phyloP scores from a whole-genome alignment of 1,140 invertebrate genomes.

The Drosophila simulans region DNA sequence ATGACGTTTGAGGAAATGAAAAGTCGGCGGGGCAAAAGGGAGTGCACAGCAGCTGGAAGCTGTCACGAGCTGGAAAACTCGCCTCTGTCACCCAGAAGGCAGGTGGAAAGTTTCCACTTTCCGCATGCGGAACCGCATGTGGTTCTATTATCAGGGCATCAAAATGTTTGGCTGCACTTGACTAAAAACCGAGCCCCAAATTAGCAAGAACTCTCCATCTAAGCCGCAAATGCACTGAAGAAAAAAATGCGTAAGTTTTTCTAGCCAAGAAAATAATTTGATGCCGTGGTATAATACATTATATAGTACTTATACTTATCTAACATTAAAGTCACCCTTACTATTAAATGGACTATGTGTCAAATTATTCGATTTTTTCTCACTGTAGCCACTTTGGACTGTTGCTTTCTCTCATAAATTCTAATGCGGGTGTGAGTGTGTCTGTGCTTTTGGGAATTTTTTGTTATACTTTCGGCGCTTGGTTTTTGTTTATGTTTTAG shows the following conservation, averaged over 20 bases:
- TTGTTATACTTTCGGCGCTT: slow-evolving; percentile 72
- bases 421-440: slow-evolving; percentile 54
- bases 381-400: slow-evolving; percentile 34
- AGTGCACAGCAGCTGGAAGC: slow-evolving; percentile 33
- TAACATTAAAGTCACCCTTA: too few species aligned
- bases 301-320: too few species aligned
- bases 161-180: slow-evolving; percentile 62
- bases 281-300: too few species aligned
- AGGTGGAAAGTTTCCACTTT: slow-evolving; percentile 43
- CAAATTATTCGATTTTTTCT: neutral
- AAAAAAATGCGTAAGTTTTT: neutral
- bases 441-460: slow-evolving; percentile 52
- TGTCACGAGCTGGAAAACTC: slow-evolving; percentile 24
- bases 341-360: too few species aligned
- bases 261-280: neutral
- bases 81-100: slow-evolving; percentile 23
- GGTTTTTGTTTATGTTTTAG: slow-evolving; percentile 66
- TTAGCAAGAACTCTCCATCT: slow-evolving; percentile 30
- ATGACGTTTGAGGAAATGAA: slow-evolving; percentile 50
- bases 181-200: slow-evolving; percentile 64
- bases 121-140: slow-evolving; percentile 44
- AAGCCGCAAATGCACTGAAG: neutral
- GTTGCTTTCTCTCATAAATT: slow-evolving; percentile 78
- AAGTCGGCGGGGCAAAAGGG: slow-evolving; percentile 4
- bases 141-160: slow-evolving; percentile 36